Evolutionary conservation across 1,140 invertebrate genomes (phyloP), one percentile per base, ranked within the genome.

Genomic region (Drosophila equinoxialis): DNA sequence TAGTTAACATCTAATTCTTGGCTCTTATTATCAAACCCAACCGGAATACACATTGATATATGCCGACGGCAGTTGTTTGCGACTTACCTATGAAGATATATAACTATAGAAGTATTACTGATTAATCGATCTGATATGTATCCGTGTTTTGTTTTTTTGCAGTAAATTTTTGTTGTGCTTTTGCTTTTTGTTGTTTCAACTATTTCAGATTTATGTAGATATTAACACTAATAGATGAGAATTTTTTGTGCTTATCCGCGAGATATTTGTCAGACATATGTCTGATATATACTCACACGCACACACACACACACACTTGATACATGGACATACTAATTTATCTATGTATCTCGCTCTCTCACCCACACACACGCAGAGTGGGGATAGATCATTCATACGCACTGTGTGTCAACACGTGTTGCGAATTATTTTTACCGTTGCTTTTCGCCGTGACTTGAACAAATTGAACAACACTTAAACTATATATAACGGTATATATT

Each of bases 391-490:
- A 65, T 68, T 82, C 79, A 77, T 71, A 86, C 83, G 82, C 82
- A 87, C 83, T 87, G 79, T 87, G 66, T 62, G 66, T 62, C 41
- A 87, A 86, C 83, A 86, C 83, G 83, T 86, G 83, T 87, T 86
- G 82, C 82, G 68, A 87, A 77, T 75, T 75, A 70, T 35, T 66
- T 71, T 64, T 70, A 30, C 67, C 71, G 59, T 68, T 76, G 33
- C 65, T 65, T 71, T 71, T 81, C 41, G 59, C 64, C 74, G 74
- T 57, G 81, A 87, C 83, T 79, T 67, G 67, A 51, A 87, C 73
- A 70, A 85, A 81, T 85, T 69, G 55, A 69, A 72, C 80, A 76
- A 71, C 30, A 30, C 39, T 68, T 66, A 41, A 59, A 67, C 62
- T 61, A 74, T 58, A 37, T 65, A 54, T 5, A 65, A 62, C 62